Evolutionary conservation across 2,888 invertebrate genomes (phyloP), one percentile per base, ranked within the genome.

Genomic region (Oegoconia quadripuncta): DNA sequence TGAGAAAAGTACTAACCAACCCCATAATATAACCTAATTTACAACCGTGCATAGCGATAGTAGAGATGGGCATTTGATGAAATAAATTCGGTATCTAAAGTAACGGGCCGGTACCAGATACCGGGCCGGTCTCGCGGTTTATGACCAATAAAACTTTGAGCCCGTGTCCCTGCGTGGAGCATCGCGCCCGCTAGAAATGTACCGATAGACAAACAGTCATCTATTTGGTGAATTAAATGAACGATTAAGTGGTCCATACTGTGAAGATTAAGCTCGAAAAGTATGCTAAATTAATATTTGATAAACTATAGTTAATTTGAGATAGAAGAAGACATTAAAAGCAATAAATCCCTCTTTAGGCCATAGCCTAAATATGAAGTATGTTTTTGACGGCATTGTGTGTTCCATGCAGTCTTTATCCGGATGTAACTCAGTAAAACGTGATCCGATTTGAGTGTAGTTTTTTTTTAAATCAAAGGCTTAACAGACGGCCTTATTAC

Each of bases 111-210:
- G 42, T 44, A 46, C 40, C 41, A 52, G 64, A 59, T 65, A 71
- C 72, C 71, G 73, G 74, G 74, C 75, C 64, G 64, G 64, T 59
- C 67, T 64, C 61, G 51, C 37, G 58, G 55, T 79, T 80, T 80
- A 80, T 79, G 68, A 68, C 59, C 71, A 64, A 76, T 79, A 80
- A 79, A 80, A 74, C 71, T 68, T 55, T 64, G 69, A 64, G 74
- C 64, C 67, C 57, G 73, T 64, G 76, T 76, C 76, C 74, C 75
- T 66, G 71, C 55, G 55, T 67, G 58, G 62, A 14, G 16, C 35
- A 2, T 8, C 34, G 35, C 29, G 28, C 29, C 29, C 29, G 13
- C 14, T 27, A 27, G 18, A 25, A 15, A 12, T n/a, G 35, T 13
- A 22, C 20, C 17, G 29, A 39, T 13, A 29, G 27, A 27, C 27